Base-by-base conservation (phyloP, 2,888 invertebrate species). In the Hipparchia sbordonii region DNA sequence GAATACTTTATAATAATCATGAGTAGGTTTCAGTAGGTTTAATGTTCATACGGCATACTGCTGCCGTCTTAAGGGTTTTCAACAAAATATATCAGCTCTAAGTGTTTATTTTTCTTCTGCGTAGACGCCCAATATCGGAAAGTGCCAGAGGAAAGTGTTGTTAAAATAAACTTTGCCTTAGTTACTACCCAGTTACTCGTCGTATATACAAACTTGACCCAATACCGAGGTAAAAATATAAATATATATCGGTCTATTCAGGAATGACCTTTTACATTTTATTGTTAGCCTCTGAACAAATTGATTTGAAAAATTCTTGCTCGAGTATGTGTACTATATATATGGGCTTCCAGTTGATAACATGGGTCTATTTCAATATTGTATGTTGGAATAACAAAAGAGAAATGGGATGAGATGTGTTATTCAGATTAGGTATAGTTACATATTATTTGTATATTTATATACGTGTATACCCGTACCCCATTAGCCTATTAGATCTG, bases 121-220 rank as follows among this genome's bases (percentile, higher is more conserved):
- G 71, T 71, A 66, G 71, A 70, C 66, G 63, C 33, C 74, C 67
- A 60, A 72, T 76, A 73, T 76, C 56, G 71, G 71, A 73, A 74
- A 74, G 72, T 39, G 72, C 74, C 72, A 72, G 69, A 74, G 72
- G 71, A 74, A 74, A 73, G 48, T 71, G 69, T 66, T 71, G 72
- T 72, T 72, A 66, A 76, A 75, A 76, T 76, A 76, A 74, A 76
- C 72, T 76, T 62, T 62, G 59, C 51, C 51, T 67, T 52, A 56
- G 51, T 10, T 54, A 60, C 63, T 71, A 69, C 23, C 3, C 6
- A 54, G n/a, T 23, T 13, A 57, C 61, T 70, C 33, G 51, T 74
- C 60, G 46, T 67, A 54, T 71, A 33, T 72, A 56, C 23, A 70
- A 63, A 66, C 72, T 71, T 71, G 71, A 72, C 68, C 74, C 61